Conservation (phyloP, 2,888 invertebrate species). For the Nematopogon swammerdamellus region DNA sequence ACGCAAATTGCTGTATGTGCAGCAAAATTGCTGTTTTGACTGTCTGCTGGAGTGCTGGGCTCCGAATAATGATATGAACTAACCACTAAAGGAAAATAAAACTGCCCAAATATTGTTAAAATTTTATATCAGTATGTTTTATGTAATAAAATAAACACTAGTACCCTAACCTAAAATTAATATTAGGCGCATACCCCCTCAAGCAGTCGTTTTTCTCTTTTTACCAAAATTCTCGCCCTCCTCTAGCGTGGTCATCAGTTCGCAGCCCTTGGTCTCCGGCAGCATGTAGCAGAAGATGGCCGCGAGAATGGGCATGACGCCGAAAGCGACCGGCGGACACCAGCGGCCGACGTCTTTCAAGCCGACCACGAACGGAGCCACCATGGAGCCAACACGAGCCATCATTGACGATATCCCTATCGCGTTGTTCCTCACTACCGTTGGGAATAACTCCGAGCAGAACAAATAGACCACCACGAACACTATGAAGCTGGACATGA, state of each 20-base stretch:
- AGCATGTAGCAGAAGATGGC: conserved; percentile 59
- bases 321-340: conserved; percentile 71
- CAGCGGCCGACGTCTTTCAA: conserved; percentile 45
- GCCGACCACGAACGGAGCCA: conserved; percentile 77
- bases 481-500: conserved; percentile 77
- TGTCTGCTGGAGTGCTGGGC: no score
- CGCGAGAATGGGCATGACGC: conserved; percentile 60
- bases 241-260: conserved; percentile 74
- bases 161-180: no score
- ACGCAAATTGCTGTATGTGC: no score
- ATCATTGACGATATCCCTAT: conserved; percentile 87
- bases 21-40: no score
- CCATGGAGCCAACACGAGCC: conserved; percentile 82
- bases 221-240: conserved; percentile 66
- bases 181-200: no score
- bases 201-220: conserved; percentile 14
- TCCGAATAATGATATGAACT: no score
- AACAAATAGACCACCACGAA: conserved; percentile 85
- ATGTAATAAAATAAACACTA: no score
- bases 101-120: no score
- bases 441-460: conserved; percentile 85
- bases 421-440: conserved; percentile 82
- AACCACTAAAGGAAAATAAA: no score
- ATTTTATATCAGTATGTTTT: no score
- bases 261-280: conserved; percentile 76